Evolutionary conservation across 2,113 vertebrate genomes (phyloP).

Genomic region (Chloebia gouldiae): DNA sequence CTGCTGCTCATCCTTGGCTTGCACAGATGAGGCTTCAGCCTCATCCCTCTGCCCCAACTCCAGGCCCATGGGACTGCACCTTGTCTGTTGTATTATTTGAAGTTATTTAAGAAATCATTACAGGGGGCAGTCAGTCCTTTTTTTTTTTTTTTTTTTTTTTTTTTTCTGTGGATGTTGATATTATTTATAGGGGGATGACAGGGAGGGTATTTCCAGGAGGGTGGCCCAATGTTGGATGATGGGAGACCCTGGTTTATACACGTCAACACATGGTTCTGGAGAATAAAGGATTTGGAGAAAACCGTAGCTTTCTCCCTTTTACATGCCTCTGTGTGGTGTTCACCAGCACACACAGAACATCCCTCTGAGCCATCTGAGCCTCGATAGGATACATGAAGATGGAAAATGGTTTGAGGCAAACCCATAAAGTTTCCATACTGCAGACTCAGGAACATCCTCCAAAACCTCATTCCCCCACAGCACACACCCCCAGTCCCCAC

Average conservation of each 20-base stretch:
- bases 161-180: not conserved
- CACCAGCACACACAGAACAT: not conserved
- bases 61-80: not conserved
- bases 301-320: not conserved
- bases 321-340: not conserved
- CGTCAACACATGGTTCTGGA: not conserved
- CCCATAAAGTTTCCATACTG: not conserved
- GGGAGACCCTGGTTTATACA: not conserved
- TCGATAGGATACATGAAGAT: not conserved
- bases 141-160: too few relatives aligned
- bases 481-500: not conserved
- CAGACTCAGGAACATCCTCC: not conserved
- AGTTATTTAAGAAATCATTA: not conserved
- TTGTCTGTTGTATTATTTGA: not conserved
- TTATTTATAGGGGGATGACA: not conserved
- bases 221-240: accelerated
- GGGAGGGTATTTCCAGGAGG: not conserved
- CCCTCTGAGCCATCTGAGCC: not conserved
- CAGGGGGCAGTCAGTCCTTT: not conserved
- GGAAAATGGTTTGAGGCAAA: not conserved
- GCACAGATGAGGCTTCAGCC: accelerated
- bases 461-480: not conserved
- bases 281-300: constrained; percentile 26
- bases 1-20: not conserved
- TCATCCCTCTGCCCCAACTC: not conserved